phyloP scores from a whole-genome alignment of 2,888 invertebrate species.

The Scrobipalpa atriplicella region DNA sequence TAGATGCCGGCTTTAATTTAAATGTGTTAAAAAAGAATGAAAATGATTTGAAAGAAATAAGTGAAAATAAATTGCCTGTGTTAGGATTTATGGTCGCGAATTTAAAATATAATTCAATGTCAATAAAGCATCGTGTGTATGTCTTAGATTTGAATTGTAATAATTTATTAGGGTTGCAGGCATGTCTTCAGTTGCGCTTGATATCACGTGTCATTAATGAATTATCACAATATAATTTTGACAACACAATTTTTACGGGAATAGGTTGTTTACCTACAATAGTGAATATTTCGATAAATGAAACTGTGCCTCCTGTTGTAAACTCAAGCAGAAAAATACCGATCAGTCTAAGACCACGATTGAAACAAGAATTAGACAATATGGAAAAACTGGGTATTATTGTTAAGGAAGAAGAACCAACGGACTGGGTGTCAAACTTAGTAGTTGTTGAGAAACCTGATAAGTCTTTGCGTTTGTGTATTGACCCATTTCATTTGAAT shows the following conservation, averaged over 20 bases:
- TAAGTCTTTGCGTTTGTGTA: constrained; percentile 25
- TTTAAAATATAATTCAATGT: constrained; percentile 1
- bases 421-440: not conserved
- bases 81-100: constrained; percentile 17
- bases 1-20: too few species aligned
- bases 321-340: constrained; percentile 27
- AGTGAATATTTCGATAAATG: constrained; percentile 14
- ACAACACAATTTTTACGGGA: not conserved
- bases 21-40: too few species aligned
- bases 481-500: constrained; percentile 30
- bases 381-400: not conserved
- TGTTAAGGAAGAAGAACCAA: constrained; percentile 40
- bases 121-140: not conserved
- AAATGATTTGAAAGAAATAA: too few species aligned
- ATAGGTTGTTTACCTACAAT: constrained; percentile 21
- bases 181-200: constrained; percentile 11
- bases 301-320: constrained; percentile 25
- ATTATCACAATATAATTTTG: constrained; percentile 7
- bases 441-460: constrained; percentile 15
- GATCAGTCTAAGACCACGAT: not conserved
- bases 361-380: not conserved
- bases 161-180: constrained; percentile 1
- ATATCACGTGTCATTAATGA: not conserved
- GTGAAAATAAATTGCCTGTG: constrained; percentile 22
- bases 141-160: not conserved